Base-by-base conservation (phyloP, 2,113 vertebrate species). In the Phalacrocorax brasilianus region DNA sequence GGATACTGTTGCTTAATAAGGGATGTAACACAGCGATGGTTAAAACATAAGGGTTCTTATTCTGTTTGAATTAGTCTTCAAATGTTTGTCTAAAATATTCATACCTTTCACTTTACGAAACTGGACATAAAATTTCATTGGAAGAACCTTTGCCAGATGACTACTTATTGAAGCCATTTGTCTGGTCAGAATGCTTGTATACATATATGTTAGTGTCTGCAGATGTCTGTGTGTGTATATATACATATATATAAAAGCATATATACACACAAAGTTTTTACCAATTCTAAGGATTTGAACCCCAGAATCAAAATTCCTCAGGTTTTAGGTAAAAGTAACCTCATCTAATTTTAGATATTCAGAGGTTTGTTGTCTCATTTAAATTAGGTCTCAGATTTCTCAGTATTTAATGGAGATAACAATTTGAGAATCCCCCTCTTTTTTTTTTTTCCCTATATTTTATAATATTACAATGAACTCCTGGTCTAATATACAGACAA, bases 1-100 rank as follows among this genome's bases (percentile, higher is more conserved):
- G 50, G 45, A 84, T 94, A 91, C 56, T 73, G 74, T 84, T 81
- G 26, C 88, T 93, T 92, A 70, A 87, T 85, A 90, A 88, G 78
- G 67, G 35, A 79, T 91, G 42, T 65, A 84, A 49, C 27, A 77
- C 12, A 78, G 63, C 0, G 8, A 80, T 38, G 24, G 73, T 90
- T 91, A 89, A 88, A 95, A 76, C 52, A 85, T 56, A 80, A 70
- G n/a, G 11, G 26, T 28, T 94, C 67, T 89, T 94, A 88, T 65
- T 88, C 76, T 63, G 50, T 95, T 94, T 93, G 52, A 92, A 96
- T 87, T 82, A 59, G 21, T 66, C 59, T 78, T 92, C 80, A 95
- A 88, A 97, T 87, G 23, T 71, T 95, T 95, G 35, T 72, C 40
- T 91, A 87, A 93, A 95, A 85, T 95, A 94, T 88, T 84, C 8